Percentiles rank a stretch among this genome's conserved stretches.
phyloP scores from a whole-genome alignment of 1,140 invertebrate species.

The Choristoneura fumiferana region DNA sequence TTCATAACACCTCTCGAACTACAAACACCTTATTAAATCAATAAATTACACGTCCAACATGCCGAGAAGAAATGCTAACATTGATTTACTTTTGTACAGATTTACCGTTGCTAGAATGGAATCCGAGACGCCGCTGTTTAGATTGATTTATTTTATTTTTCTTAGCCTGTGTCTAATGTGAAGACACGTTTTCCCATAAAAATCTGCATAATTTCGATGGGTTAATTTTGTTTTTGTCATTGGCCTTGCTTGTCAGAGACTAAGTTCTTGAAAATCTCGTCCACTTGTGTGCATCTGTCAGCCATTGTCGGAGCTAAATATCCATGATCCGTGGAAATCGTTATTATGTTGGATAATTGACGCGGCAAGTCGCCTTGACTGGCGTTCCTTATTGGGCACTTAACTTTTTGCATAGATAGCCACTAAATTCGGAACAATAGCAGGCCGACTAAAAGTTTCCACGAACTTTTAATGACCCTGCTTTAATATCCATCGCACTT shows the following conservation, averaged over 20 bases:
- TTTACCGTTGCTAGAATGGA: too few species aligned
- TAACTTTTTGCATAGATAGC: conserved; percentile 5
- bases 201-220: conserved; percentile 8
- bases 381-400: conserved; percentile 31
- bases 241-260: conserved; percentile 51
- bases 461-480: conserved; percentile 13
- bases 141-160: too few species aligned
- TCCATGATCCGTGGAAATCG: conserved; percentile 59
- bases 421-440: conserved; percentile 13
- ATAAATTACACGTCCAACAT: neutral
- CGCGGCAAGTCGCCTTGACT: conserved; percentile 54
- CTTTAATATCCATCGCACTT: neutral
- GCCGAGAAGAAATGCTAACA: too few species aligned
- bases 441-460: conserved; percentile 2
- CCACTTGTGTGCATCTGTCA: conserved; percentile 31
- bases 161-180: neutral
- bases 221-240: neutral
- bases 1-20: conserved; percentile 6
- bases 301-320: conserved; percentile 56
- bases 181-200: neutral
- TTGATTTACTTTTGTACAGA: too few species aligned
- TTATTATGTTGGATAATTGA: conserved; percentile 52
- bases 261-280: conserved; percentile 31
- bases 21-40: conserved; percentile 14
- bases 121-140: too few species aligned